Evolutionary conservation across 1,140 invertebrate species (phyloP), one percentile per base, ranked within the genome.

Genomic region (Magallana gigas): DNA sequence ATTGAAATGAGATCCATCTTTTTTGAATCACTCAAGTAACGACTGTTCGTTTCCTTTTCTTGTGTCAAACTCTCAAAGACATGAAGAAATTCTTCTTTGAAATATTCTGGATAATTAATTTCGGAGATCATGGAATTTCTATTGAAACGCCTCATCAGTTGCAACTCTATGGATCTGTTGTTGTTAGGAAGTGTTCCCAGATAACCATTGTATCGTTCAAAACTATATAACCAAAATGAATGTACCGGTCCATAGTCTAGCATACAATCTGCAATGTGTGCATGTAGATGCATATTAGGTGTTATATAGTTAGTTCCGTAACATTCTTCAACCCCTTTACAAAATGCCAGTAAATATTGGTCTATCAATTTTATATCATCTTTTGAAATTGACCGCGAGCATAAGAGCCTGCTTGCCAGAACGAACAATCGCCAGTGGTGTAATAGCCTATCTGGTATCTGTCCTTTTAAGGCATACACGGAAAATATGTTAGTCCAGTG

Each of bases 211-310:
- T 85, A 88, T 23, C 85, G 11, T 68, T 82, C 71, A 23, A 86
- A 87, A 23, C 80, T 86, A 58, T 86, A 88, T 11, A 85, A 57
- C 89, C 89, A 88, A 58, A 90, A 88, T 29, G 89, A 85, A 76
- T 89, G 85, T 8, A 89, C 84, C 36, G 85, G 89, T 12, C 88
- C 88, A 89, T 85, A 90, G 48, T 90, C 85, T 64, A 12, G 8
- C 14, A 89, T 62, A 80, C 85, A 89, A 18, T 89, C 62, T 11
- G 57, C 83, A 48, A 87, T 7, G 80, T 89, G 89, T 8, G 48
- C 62, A 88, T 87, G 85, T 48, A 90, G 23, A 59, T 90, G 89
- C 85, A 90, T 90, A 57, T 89, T 88, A 36, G 85, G 87, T 57
- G 85, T 88, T 8, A 83, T 80, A 12, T 48, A 57, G 16, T 81